Percentiles rank a stretch among this genome's conserved stretches.
phyloP scores from a whole-genome alignment of 2,113 vertebrate species.

The Pterocles burchelli region DNA sequence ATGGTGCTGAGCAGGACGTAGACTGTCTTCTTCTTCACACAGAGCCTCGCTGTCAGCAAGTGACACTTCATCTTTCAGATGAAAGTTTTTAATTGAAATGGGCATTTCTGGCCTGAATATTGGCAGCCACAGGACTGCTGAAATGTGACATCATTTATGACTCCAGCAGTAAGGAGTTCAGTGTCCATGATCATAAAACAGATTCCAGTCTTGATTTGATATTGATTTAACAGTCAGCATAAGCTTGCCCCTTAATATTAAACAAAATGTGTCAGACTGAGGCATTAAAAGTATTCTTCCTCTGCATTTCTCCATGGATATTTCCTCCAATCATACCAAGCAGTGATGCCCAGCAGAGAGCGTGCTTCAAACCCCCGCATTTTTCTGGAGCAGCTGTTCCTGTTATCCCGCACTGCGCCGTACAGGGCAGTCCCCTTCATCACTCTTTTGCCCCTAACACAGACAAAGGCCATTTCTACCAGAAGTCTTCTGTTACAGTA shows the following conservation, averaged over 20 bases:
- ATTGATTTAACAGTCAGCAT: constrained; percentile 78
- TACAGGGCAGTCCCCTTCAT: not conserved
- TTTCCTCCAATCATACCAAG: constrained; percentile 16
- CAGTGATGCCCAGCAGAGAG: not conserved
- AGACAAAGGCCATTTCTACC: not conserved
- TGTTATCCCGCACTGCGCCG: not conserved
- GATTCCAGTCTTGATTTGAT: constrained; percentile 76
- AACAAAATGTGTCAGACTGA: constrained; percentile 70
- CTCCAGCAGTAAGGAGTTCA: constrained; percentile 60
- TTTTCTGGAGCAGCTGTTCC: not conserved
- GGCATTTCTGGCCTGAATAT: constrained; percentile 59
- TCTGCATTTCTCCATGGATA: constrained; percentile 23
- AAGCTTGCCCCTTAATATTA: constrained; percentile 74
- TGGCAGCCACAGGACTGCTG: constrained; percentile 54
- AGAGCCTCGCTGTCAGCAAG: constrained; percentile 37
- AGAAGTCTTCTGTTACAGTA: not conserved
- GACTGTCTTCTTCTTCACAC: not conserved
- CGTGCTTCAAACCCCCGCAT: not conserved
- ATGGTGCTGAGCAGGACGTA: not conserved
- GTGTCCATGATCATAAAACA: constrained; percentile 71
- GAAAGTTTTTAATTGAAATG: constrained; percentile 72
- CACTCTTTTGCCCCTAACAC: not conserved
- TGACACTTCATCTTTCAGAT: constrained; percentile 58
- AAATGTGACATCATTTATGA: constrained; percentile 78
- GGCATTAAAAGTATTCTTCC: constrained; percentile 34